These are phyloP conservation scores for Pangasius krempfi DNA, from an alignment of 2,797 vertebrate genomes.

Conservation along the genomic window DNA sequence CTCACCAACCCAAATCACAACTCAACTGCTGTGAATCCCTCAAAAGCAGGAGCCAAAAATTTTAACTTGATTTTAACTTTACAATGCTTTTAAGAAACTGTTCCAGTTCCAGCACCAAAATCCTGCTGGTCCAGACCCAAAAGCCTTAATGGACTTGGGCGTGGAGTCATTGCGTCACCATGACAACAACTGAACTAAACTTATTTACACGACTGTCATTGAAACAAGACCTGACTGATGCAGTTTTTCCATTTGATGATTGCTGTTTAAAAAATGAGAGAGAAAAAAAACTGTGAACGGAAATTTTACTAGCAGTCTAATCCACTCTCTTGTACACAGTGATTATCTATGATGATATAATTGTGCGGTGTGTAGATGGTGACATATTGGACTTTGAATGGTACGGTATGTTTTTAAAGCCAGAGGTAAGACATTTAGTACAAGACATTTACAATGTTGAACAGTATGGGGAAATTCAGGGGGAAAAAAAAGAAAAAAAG, in stretches of 20 bases:
- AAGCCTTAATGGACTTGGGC: background rate
- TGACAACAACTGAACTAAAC: background rate
- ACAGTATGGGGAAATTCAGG: background rate
- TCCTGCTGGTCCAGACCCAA: background rate
- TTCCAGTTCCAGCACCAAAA: background rate
- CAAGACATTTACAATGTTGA: background rate
- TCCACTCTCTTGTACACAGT: background rate
- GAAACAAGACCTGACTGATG: background rate
- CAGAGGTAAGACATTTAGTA: background rate
- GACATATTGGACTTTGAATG: background rate
- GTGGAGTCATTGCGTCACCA: background rate
- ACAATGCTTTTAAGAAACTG: background rate
- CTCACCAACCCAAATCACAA: background rate
- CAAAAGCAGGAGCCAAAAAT: background rate
- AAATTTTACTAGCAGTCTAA: background rate
- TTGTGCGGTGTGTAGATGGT: background rate
- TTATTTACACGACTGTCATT: background rate
- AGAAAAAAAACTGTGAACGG: background rate
- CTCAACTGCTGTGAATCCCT: background rate
- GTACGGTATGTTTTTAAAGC: background rate
- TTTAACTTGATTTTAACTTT: background rate
- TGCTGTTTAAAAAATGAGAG: background rate
- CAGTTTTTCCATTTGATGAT: background rate
- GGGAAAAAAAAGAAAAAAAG: background rate
- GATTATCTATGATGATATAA: background rate